Conservation (phyloP, 2,113 vertebrate species). For the Nothoprocta perdicaria region DNA sequence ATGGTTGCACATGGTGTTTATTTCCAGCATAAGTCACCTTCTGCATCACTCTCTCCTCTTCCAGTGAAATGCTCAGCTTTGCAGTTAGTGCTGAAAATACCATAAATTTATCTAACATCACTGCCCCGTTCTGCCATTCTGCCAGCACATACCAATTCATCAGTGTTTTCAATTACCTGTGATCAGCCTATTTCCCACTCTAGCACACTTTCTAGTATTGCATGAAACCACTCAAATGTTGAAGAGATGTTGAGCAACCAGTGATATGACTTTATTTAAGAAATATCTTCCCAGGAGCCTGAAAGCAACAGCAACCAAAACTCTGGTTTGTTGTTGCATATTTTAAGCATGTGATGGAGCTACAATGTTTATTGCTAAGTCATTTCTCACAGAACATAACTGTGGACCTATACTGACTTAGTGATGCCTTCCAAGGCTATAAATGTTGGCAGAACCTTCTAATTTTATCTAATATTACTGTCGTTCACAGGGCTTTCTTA, state of each 20-base stretch:
- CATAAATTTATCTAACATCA: background rate
- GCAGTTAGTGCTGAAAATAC: background rate
- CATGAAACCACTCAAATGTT: background rate
- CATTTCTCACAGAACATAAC: background rate
- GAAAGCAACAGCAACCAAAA: background rate
- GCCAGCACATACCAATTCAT: background rate
- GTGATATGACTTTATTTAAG: background rate
- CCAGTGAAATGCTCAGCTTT: background rate
- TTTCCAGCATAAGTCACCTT: constrained; percentile 9
- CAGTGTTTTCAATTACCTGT: background rate
- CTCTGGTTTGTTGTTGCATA: background rate
- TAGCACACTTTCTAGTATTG: background rate
- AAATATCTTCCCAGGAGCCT: background rate
- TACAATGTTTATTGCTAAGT: constrained; percentile 2
- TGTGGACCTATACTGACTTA: background rate
- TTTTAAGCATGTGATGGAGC: background rate
- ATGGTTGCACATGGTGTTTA: background rate
- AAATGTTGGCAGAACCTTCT: background rate
- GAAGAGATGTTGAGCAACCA: background rate
- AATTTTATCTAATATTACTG: background rate
- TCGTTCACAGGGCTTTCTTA: background rate
- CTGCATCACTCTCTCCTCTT: background rate
- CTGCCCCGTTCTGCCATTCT: background rate
- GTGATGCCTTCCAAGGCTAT: background rate
- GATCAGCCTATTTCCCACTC: background rate